Base-by-base conservation (phyloP, 2,113 vertebrate genomes). In the Dasyornis broadbenti region DNA sequence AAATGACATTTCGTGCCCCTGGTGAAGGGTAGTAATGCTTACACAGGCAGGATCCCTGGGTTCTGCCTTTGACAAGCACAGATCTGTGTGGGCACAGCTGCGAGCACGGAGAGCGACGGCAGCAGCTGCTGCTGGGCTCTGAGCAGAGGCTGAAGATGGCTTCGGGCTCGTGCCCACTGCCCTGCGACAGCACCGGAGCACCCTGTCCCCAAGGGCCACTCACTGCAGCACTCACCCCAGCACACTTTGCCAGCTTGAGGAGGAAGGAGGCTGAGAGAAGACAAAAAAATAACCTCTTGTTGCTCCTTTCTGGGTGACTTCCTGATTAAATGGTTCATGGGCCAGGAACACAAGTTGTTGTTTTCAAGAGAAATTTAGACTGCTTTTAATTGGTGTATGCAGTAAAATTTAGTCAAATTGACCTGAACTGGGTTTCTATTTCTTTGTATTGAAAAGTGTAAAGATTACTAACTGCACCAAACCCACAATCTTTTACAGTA, bases 51-150 rank as follows among this genome's bases (percentile, higher is more conserved):
- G 81, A 76, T 24, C 73, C 81, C 91, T n/a, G 4, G 63, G 39
- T 72, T 90, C 53, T 72, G 89, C 50, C 84, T 93, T 80, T 70
- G 35, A 61, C 53, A 81, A 75, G 61, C 89, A 40, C 45, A 16
- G 75, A 57, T 47, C 89, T 85, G 63, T 53, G 24, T 7, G 11
- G 6, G 45, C 84, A 79, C 81, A 95, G 96, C 94, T 96, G 97
- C 45, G 69, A 84, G 93, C 50, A 37, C 23, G 3, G 57, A 56
- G 89, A 98, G 95, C 21, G 93, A 97, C 90, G 4, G 95, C 90
- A 75, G 92, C 97, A 97, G 96, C 97, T 97, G 97, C 72, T 11
- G 49, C 21, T 2, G 64, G 45, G 54, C 72, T 33, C 0, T 2
- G 28, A 7, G 71, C 72, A 6, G 14, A 39, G 69, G 59, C 39